Percentiles rank a stretch among this genome's conserved stretches.
phyloP scores from a whole-genome alignment of 1,140 invertebrate species.

The Drosophila insularis region DNA sequence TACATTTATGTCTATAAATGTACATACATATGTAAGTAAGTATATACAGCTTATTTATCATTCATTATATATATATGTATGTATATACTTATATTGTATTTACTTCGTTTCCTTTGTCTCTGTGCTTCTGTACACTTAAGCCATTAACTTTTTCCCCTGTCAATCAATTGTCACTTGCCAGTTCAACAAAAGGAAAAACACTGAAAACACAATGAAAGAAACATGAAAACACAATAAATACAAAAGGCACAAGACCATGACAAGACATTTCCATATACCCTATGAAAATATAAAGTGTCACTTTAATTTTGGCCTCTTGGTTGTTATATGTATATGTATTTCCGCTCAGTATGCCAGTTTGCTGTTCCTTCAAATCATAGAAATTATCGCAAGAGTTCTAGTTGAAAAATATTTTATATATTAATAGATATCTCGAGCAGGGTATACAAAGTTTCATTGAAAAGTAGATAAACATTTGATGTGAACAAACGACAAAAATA shows the following conservation, averaged over 20 bases:
- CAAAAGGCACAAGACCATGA: constrained; percentile 61
- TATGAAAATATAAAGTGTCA: background rate
- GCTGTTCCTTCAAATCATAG: too few relatives aligned
- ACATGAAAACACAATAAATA: constrained; percentile 35
- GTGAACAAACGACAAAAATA: constrained; percentile 14
- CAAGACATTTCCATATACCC: constrained; percentile 48
- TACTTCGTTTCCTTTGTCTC: background rate
- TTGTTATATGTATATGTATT: background rate
- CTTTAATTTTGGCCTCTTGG: background rate
- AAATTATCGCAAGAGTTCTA: too few relatives aligned
- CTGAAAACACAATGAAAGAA: constrained; percentile 12
- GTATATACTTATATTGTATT: constrained; percentile 15
- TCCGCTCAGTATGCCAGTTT: too few relatives aligned
- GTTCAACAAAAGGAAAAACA: constrained; percentile 34
- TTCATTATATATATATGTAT: constrained; percentile 20
- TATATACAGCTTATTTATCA: constrained; percentile 12
- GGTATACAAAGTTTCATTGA: background rate
- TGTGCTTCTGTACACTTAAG: constrained; percentile 42
- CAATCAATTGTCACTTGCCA: constrained; percentile 70
- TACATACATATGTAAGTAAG: constrained; percentile 16
- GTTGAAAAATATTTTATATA: too few relatives aligned
- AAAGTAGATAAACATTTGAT: background rate
- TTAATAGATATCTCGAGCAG: background rate
- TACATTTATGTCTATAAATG: constrained; percentile 1
- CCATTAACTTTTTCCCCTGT: constrained; percentile 72